Evolutionary conservation across 2,888 invertebrate genomes (phyloP), one percentile per base, ranked within the genome.

Genomic region (Limnephilus lunatus): DNA sequence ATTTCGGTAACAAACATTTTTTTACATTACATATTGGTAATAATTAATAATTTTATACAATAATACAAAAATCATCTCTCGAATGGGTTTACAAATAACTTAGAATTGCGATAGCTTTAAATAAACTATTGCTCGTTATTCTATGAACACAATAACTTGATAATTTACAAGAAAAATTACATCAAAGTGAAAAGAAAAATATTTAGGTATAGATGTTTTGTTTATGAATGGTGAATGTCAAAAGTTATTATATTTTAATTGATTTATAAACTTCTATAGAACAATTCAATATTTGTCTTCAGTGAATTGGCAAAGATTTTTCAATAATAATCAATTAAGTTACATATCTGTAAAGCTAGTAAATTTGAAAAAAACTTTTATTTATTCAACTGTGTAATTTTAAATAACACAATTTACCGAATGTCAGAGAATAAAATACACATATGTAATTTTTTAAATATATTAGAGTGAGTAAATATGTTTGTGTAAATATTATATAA

Each of bases 121-220:
- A 85, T n/a, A 25, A 68, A 88, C 88, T 80, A 88, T 80, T 88
- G 80, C 80, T 88, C 80, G 39, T 88, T 88, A 88, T 31, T 35
- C 88, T 88, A 68, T 80, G 88, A 88, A 88, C 88, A 88, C 88
- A 88, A 88, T 88, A 39, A 88, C 19, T 88, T 88, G 80, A 88
- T 88, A 80, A 88, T 85, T 44, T 85, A 85, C n/a, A 85, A 25
- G 12, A 39, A 85, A 3, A 39, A 44, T 85, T 44, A 39, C 53
- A 68, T 68, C 19, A 68, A 68, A 68, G 15, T 68, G 25, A 19
- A 68, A 68, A 25, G 25, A 68, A 25, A 68, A 19, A 68, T 15
- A 68, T 68, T 68, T 25, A 25, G 19, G 25, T 68, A 7, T 68
- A 48, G 48, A 11, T 44, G 25, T 68, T 68, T 19, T 68, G 53